A percentile compares a stretch with the other conserved stretches of the same genome.
phyloP scores from a whole-genome alignment of 2,888 invertebrate genomes.

The Neuroscelio doddi region DNA sequence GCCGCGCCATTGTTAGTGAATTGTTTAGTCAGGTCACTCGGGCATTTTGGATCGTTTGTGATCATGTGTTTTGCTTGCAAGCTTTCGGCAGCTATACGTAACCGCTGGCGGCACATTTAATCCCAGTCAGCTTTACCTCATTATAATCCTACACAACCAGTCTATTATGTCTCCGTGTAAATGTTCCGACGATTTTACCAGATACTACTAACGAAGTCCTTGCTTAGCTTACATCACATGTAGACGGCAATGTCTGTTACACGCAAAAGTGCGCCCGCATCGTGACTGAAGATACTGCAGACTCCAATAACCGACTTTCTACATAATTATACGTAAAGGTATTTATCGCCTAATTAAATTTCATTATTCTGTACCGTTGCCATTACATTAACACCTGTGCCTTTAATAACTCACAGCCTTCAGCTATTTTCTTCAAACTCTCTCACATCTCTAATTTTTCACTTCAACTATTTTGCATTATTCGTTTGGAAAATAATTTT shows the following conservation, averaged over 20 bases:
- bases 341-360: conserved; percentile 44
- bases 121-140: conserved; percentile 55
- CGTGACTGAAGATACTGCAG: conserved; percentile 28
- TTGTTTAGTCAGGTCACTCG: conserved; percentile 52
- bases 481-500: no score
- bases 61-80: conserved; percentile 43
- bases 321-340: conserved; percentile 44
- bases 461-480: no score
- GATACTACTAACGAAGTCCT: conserved; percentile 44
- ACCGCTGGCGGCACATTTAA: conserved; percentile 51
- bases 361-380: conserved; percentile 43
- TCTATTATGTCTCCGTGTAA: conserved; percentile 53
- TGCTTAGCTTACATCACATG: conserved; percentile 33
- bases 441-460: no score
- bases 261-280: conserved; percentile 30
- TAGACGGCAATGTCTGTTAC: not conserved
- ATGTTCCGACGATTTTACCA: conserved; percentile 52
- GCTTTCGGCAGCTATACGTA: conserved; percentile 35
- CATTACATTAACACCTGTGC: conserved; percentile 6
- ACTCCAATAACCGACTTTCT: conserved; percentile 36
- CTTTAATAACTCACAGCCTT: no score
- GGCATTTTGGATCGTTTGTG: conserved; percentile 39
- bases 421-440: not conserved
- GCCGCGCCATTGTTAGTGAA: conserved; percentile 44
- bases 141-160: conserved; percentile 54